phyloP scores from a whole-genome alignment of 2,888 invertebrate genomes.

The Nephrotoma appendiculata region DNA sequence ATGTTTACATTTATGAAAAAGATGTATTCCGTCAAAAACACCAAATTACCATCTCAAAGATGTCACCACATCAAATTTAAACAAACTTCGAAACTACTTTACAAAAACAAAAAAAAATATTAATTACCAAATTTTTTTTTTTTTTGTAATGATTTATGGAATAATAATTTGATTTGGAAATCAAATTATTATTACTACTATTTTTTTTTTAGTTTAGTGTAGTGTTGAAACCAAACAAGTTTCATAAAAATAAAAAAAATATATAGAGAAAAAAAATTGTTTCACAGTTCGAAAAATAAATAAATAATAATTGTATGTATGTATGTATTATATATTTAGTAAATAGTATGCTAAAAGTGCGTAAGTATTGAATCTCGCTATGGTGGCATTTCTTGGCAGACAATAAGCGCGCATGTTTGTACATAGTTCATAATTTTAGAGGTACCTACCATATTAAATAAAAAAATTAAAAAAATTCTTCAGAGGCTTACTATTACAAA shows the following conservation, averaged over 20 bases:
- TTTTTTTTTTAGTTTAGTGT: not conserved
- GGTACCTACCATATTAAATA: not conserved
- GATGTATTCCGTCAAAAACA: not conserved
- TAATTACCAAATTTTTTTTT: not conserved
- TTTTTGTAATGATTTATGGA: not conserved
- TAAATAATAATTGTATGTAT: not conserved
- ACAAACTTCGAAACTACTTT: not conserved
- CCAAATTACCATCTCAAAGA: not conserved
- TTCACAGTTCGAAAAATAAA: not conserved
- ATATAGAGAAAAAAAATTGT: not conserved
- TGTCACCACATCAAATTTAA: not conserved
- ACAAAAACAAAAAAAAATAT: not conserved
- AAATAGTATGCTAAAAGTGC: not conserved
- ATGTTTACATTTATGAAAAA: not conserved
- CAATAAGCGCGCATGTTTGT: not conserved
- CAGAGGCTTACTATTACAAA: not conserved
- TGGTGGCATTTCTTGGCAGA: not conserved
- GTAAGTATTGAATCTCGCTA: not conserved
- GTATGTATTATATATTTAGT: not conserved
- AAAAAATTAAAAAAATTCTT: not conserved
- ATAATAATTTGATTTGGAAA: not conserved
- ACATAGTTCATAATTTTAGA: not conserved
- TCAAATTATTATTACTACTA: not conserved
- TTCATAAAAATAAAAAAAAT: not conserved
- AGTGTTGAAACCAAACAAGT: not conserved